A percentile compares a stretch with the other conserved stretches of the same genome.
phyloP scores from a whole-genome alignment of 1,140 invertebrate genomes.

The Habropoda laboriosa region DNA sequence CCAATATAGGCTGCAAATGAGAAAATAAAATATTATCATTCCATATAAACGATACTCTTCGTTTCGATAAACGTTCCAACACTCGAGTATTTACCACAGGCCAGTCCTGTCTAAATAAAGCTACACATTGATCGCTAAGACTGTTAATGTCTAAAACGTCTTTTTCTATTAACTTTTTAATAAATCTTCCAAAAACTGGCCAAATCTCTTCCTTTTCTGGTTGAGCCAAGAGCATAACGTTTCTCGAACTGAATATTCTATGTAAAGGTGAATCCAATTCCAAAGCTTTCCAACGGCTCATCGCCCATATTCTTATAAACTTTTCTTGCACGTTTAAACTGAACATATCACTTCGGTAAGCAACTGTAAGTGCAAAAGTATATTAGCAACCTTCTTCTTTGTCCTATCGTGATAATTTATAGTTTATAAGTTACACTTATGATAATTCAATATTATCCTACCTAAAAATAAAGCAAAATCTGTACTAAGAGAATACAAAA shows the following conservation, averaged over 20 bases:
- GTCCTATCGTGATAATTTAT: not conserved
- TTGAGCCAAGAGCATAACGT: constrained; percentile 77
- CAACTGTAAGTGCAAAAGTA: constrained; percentile 66
- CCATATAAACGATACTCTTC: not conserved
- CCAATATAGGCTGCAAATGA: constrained; percentile 67
- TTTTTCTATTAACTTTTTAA: constrained; percentile 73
- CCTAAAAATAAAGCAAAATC: constrained; percentile 76
- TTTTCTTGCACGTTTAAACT: constrained; percentile 67
- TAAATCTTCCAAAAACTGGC: constrained; percentile 71
- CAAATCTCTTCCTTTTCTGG: constrained; percentile 67
- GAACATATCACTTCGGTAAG: constrained; percentile 71
- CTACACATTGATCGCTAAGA: constrained; percentile 79
- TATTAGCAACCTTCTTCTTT: not conserved
- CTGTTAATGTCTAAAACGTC: constrained; percentile 74
- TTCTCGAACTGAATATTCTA: constrained; percentile 78
- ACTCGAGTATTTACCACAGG: constrained; percentile 70
- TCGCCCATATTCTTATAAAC: constrained; percentile 78
- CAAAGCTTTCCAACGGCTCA: constrained; percentile 52
- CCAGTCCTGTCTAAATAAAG: constrained; percentile 80
- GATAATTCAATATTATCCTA: constrained; percentile 56
- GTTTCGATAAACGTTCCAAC: not conserved
- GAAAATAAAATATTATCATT: constrained; percentile 10
- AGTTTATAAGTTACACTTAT: not conserved
- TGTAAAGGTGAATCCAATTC: constrained; percentile 67
- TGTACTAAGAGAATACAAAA: constrained; percentile 70